Base-by-base conservation (phyloP, 2,888 invertebrate species). In the Thereva unica region DNA sequence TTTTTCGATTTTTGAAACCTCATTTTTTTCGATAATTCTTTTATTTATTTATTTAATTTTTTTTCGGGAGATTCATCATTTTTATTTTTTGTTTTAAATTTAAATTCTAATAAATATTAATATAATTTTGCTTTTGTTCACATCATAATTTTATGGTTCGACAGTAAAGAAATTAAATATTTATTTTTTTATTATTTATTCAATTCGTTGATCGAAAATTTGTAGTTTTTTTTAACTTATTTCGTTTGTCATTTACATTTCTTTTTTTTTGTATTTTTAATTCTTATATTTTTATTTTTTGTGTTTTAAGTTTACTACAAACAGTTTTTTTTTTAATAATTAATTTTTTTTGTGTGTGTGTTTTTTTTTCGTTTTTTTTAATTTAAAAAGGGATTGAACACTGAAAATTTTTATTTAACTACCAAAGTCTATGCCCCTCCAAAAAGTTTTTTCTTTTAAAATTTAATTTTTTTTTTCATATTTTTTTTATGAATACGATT, bases 361-460 rank as follows among this genome's bases (percentile, higher is more conserved):
- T 5, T 42, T 63, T 37, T 4, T 35, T 53, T 8, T 1, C 3
- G 9, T 42, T 42, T 42, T 42, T 42, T 7, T 8, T 42, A 42
- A 42, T 42, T 42, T 42, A 8, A 42, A 42, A 8, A 8, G 53
- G 12, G 53, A 53, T 23, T 42, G 52, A 50, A 64, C 44, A 53
- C 44, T 9, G 10, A 56, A 71, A 68, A 72, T 71, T 71, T 72
- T 72, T 69, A 72, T 74, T 73, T 73, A 73, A 71, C 71, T 74
- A 73, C 72, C 68, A 78, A 23, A 79, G 79, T 79, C 79, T 79
- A 78, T 76, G 77, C 77, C 78, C 79, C 79, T 79, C 79, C 78
- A 77, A 74, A 72, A 70, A 67, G 67, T 71, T 67, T 69, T 61
- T 38, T 57, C 35, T 49, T 12, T 10, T 12, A n/a, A 23, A 8